Conservation (phyloP, 2,797 vertebrate species). For the Rhadinocentrus ornatus region DNA sequence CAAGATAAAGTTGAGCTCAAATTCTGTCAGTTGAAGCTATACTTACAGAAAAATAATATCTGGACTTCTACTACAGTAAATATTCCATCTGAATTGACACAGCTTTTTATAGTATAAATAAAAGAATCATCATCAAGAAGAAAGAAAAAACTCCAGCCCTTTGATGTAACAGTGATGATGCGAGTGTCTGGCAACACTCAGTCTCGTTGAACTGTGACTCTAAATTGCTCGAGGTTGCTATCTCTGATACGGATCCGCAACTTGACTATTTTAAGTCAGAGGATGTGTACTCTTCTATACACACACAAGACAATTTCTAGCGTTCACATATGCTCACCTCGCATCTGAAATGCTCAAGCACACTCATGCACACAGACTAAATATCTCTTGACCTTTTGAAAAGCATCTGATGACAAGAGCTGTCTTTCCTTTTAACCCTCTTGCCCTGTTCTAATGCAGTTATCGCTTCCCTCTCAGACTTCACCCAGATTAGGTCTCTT, state of each 20-base stretch:
- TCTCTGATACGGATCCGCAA: slow-evolving; percentile 77
- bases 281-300: slow-evolving; percentile 25
- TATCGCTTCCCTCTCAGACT: slow-evolving; percentile 80
- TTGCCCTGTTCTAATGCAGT: slow-evolving; percentile 73
- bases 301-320: slow-evolving; percentile 45
- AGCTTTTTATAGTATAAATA: slow-evolving; percentile 1
- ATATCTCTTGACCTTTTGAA: slow-evolving; percentile 72
- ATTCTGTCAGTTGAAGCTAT: neutral
- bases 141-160: slow-evolving; percentile 56
- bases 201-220: slow-evolving; percentile 80
- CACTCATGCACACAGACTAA: slow-evolving; percentile 47
- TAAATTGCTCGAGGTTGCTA: slow-evolving; percentile 70
- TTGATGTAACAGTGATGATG: slow-evolving; percentile 79
- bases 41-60: slow-evolving; percentile 4
- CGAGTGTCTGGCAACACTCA: slow-evolving; percentile 69
- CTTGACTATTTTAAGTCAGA: slow-evolving; percentile 84
- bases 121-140: slow-evolving; percentile 54
- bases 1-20: neutral
- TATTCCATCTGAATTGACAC: slow-evolving; percentile 13
- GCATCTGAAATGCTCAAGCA: slow-evolving; percentile 38
- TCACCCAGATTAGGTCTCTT: slow-evolving; percentile 77
- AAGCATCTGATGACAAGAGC: slow-evolving; percentile 76
- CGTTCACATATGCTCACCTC: slow-evolving; percentile 24
- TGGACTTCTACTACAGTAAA: slow-evolving; percentile 10
- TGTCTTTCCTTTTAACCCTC: slow-evolving; percentile 85